A percentile compares a stretch with the other conserved stretches of the same genome.
These are phyloP conservation scores for Cyanistes caeruleus DNA, from an alignment of 2,113 vertebrate genomes.

Conservation along the genomic window DNA sequence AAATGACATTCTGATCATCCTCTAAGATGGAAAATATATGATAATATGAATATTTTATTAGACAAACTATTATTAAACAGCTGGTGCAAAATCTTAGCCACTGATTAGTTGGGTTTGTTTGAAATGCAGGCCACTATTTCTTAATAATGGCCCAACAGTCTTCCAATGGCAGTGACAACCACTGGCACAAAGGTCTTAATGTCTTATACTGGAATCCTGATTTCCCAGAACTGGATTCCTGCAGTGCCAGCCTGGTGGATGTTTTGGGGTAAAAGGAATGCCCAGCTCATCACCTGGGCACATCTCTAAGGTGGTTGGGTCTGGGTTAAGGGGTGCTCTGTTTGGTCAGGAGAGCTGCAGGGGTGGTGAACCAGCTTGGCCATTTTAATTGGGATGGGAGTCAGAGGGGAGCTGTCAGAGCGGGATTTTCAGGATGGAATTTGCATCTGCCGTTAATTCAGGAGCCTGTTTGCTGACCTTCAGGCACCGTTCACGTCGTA, in stretches of 20 bases:
- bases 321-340: background rate
- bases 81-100: constrained; percentile 24
- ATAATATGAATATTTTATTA: constrained; percentile 80
- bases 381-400: background rate
- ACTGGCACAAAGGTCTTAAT: background rate
- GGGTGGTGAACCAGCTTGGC: background rate
- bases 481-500: background rate
- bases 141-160: constrained; percentile 1
- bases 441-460: constrained; percentile 29
- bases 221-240: background rate
- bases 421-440: constrained; percentile 4
- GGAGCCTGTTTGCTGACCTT: constrained; percentile 26
- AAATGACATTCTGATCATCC: constrained; percentile 73
- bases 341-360: background rate
- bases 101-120: background rate
- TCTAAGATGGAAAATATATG: constrained; percentile 71
- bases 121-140: constrained; percentile 53
- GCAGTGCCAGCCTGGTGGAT: background rate
- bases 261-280: background rate
- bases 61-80: constrained; percentile 73
- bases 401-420: constrained; percentile 18
- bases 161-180: background rate
- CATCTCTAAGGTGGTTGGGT: background rate
- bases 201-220: background rate
- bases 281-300: background rate